Evolutionary conservation across 2,797 vertebrate genomes (phyloP), one percentile per base, ranked within the genome.

Genomic region (Glyptemys insculpta): DNA sequence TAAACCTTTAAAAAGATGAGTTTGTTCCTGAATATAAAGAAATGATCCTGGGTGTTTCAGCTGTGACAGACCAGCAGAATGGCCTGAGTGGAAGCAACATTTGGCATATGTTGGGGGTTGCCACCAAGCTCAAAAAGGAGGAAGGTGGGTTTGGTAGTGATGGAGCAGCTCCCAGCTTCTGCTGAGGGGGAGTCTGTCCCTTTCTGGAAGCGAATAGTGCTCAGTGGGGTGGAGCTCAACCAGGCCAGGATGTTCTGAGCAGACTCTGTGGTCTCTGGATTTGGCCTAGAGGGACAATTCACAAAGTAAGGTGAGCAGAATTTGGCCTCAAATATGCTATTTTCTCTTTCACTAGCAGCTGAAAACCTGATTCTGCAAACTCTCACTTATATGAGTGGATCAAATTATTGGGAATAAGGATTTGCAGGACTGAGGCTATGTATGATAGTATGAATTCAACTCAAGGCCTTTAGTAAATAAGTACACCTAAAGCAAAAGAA

Each of bases 301-400:
- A 52, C 12, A 53, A 6, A 41, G 34, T 34, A 80, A 19, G n/a
- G 50, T 4, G 80, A 54, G 41, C 21, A 89, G n/a, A 91, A 92
- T 84, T 93, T 92, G 83, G 65, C 74, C 18, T 74, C 2, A 15
- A 1, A 44, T 78, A 27, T 80, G 41, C 3, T 83, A 80, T 81
- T 90, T 95, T 96, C 3, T 83, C 19, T 89, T 95, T 16, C 62
- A 68, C 85, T 88, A 74, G 29, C 8, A 82, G 34, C 82, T 89
- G 79, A 80, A 0, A 0, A 80, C 8, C 25, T 94, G 18, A 50
- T 94, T 52, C 15, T 87, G n/a, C 83, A 65, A 91, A 52, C 18
- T 37, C 18, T 86, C 88, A 47, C 81, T 85, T 95, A 56, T 93
- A 21, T 37, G 62, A 68, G 34, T n/a, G 62, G 34, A 68, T 56